Conservation (phyloP, 1,140 invertebrate genomes). For the Bombus huntii region DNA sequence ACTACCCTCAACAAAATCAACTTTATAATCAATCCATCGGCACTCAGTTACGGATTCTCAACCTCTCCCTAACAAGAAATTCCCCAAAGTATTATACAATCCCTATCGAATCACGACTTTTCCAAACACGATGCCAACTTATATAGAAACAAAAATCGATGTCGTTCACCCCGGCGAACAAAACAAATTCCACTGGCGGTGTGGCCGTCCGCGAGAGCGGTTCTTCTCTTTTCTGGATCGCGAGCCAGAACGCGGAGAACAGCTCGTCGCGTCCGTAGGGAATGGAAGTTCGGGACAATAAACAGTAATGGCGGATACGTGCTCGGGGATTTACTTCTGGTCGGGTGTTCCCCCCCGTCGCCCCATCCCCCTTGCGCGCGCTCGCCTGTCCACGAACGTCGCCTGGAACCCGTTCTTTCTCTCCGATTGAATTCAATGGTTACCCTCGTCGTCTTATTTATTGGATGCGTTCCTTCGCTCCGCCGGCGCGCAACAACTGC, state of each 20-base stretch:
- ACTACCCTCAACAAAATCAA: not conserved
- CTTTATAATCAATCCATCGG: not conserved
- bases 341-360: slow-evolving; percentile 13
- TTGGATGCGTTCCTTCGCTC: slow-evolving; percentile 74
- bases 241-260: slow-evolving; percentile 8
- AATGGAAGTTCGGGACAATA: slow-evolving; percentile 78
- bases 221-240: slow-evolving; percentile 54
- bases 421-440: slow-evolving; percentile 80
- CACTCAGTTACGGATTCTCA: not conserved
- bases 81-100: not conserved
- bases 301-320: slow-evolving; percentile 76
- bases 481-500: slow-evolving; percentile 64
- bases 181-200: slow-evolving; percentile 44
- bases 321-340: slow-evolving; percentile 70
- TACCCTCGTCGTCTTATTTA: slow-evolving; percentile 80
- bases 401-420: slow-evolving; percentile 73
- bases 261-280: slow-evolving; percentile 54
- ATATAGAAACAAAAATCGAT: slow-evolving; percentile 46
- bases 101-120: slow-evolving; percentile 13
- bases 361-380: not conserved
- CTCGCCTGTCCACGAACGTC: slow-evolving; percentile 49
- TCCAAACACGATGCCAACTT: not conserved
- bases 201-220: slow-evolving; percentile 43
- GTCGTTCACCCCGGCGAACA: slow-evolving; percentile 51
- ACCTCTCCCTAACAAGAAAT: not conserved